phyloP scores from a whole-genome alignment of 2,113 vertebrate genomes.

The Hiodon alosoides region DNA sequence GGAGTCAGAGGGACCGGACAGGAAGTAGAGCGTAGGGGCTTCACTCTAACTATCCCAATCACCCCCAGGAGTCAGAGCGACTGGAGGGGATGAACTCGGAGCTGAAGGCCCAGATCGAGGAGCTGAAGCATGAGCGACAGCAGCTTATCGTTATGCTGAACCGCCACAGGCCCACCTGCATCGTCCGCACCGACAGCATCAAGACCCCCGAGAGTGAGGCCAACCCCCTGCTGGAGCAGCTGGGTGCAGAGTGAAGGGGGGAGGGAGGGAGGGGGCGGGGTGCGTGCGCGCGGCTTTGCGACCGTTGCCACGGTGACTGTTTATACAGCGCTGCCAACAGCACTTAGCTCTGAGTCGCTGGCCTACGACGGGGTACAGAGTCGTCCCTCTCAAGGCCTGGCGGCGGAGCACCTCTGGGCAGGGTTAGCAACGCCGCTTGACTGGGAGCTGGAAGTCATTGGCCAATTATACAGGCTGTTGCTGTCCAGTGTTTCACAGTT shows the following conservation, averaged over 20 bases:
- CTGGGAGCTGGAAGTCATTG: slow-evolving; percentile 50
- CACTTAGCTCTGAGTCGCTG: slow-evolving; percentile 50
- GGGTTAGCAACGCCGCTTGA: slow-evolving; percentile 36
- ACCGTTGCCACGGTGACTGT: slow-evolving; percentile 32
- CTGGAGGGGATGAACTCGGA: slow-evolving; percentile 91
- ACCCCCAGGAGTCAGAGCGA: slow-evolving; percentile 81
- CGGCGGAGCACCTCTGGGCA: slow-evolving; percentile 31
- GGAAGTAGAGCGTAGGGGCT: slow-evolving; percentile 15
- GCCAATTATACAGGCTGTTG: slow-evolving; percentile 30
- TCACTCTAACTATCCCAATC: neutral
- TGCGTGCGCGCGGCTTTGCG: slow-evolving; percentile 8
- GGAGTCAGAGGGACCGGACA: slow-evolving; percentile 31
- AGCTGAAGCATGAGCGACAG: slow-evolving; percentile 90
- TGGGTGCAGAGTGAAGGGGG: slow-evolving; percentile 61
- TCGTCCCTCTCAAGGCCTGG: slow-evolving; percentile 32
- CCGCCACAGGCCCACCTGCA: slow-evolving; percentile 89
- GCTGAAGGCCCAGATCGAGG: slow-evolving; percentile 92
- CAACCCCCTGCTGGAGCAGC: slow-evolving; percentile 81
- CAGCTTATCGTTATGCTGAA: slow-evolving; percentile 93
- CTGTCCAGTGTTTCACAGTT: slow-evolving; percentile 30
- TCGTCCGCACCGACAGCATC: slow-evolving; percentile 86
- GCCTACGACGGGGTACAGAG: slow-evolving; percentile 43
- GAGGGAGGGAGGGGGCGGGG: neutral
- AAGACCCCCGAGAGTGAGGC: slow-evolving; percentile 80
- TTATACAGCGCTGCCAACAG: slow-evolving; percentile 44